Evolutionary conservation across 64 coral and sea anemone species (phyloP).

Genomic region (Exaiptasia diaphana): DNA sequence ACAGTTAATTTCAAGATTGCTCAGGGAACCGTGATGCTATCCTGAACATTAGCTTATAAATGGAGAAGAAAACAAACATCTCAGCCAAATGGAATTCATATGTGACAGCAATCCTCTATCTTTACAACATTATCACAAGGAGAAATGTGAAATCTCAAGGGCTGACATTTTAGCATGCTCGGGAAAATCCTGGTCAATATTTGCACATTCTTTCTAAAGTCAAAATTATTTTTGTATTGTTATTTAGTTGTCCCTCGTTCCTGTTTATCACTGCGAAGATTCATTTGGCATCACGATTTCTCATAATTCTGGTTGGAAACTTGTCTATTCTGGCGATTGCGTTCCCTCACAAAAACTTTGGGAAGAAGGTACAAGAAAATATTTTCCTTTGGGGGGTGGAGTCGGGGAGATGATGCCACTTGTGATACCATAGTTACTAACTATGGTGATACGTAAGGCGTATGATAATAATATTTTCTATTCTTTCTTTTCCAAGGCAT

Average conservation of each 20-base stretch:
- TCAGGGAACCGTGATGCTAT: too few relatives aligned
- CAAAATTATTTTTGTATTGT: too few relatives aligned
- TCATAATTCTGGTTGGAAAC: slow-evolving; percentile 27
- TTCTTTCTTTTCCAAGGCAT: not conserved
- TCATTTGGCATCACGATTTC: slow-evolving; percentile 1
- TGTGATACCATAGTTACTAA: not conserved
- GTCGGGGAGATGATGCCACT: not conserved
- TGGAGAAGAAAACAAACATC: too few relatives aligned
- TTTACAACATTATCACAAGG: too few relatives aligned
- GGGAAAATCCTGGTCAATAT: too few relatives aligned
- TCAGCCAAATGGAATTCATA: too few relatives aligned
- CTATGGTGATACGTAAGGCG: not conserved
- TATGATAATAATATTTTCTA: not conserved
- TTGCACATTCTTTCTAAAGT: too few relatives aligned
- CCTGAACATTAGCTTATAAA: too few relatives aligned
- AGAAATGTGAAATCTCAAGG: too few relatives aligned
- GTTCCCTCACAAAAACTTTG: slow-evolving; percentile 5
- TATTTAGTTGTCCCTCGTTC: slow-evolving; percentile 18
- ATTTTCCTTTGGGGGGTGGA: not conserved
- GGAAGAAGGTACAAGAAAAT: not conserved
- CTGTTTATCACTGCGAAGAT: slow-evolving; percentile 8
- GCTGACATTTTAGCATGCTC: too few relatives aligned
- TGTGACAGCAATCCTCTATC: too few relatives aligned
- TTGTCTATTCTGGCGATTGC: slow-evolving; percentile 36
- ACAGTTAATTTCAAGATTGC: too few relatives aligned